Percentiles rank a stretch among this genome's conserved stretches.
Evolutionary conservation across 1,140 invertebrate genomes (phyloP).

Genomic region (Nebria ingens): DNA sequence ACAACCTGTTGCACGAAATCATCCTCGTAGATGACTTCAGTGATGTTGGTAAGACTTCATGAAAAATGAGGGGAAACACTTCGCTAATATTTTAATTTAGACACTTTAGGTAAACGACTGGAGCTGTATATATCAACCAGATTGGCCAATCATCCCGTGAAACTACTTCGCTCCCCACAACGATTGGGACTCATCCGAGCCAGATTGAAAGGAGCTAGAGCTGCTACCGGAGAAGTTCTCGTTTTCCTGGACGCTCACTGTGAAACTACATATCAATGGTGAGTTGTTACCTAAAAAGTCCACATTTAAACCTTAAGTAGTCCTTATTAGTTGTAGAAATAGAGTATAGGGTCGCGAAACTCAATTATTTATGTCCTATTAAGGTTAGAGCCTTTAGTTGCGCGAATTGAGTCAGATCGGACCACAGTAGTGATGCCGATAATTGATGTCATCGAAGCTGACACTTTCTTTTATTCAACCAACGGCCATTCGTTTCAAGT

Average conservation of each 20-base stretch:
- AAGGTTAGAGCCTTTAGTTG: constrained; percentile 67
- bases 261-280: constrained; percentile 71
- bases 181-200: constrained; percentile 79
- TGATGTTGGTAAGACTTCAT: constrained; percentile 47
- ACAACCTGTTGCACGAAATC: constrained; percentile 63
- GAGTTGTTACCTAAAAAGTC: too few species aligned
- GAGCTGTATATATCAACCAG: constrained; percentile 64
- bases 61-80: not conserved
- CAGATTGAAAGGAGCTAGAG: constrained; percentile 65
- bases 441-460: constrained; percentile 85
- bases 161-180: constrained; percentile 61
- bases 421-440: constrained; percentile 79
- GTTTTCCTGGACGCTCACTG: constrained; percentile 96
- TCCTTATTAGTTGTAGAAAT: too few species aligned
- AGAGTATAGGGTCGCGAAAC: too few species aligned
- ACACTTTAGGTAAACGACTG: constrained; percentile 61
- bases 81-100: constrained; percentile 31
- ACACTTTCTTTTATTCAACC: constrained; percentile 68
- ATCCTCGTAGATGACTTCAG: constrained; percentile 85
- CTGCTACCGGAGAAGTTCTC: constrained; percentile 70
- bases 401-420: constrained; percentile 68
- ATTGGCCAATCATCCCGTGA: constrained; percentile 52
- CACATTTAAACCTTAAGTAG: too few species aligned
- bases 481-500: constrained; percentile 53
- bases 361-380: constrained; percentile 32